Percentiles rank a stretch among this genome's conserved stretches.
Conservation (phyloP, 2,888 invertebrate species). For the Ypsolopha sequella region DNA sequence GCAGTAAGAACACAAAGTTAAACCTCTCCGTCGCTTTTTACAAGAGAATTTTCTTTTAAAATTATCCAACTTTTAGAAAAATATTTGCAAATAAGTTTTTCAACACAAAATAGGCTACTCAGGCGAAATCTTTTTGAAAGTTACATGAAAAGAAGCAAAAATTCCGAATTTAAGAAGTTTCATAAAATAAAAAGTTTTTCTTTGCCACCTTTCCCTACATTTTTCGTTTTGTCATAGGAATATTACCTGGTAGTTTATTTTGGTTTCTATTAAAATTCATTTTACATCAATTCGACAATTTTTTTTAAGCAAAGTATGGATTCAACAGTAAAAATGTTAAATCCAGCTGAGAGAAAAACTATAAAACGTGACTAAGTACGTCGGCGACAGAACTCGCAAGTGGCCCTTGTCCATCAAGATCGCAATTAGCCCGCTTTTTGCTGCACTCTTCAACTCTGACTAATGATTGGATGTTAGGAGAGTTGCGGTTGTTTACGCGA, state of each 20-base stretch:
- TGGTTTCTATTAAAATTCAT: background rate
- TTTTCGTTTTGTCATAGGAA: background rate
- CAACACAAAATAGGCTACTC: constrained; percentile 26
- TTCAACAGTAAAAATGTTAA: background rate
- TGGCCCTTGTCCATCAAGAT: constrained; percentile 62
- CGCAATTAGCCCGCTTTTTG: constrained; percentile 66
- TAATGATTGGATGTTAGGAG: constrained; percentile 52
- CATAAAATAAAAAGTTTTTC: constrained; percentile 20
- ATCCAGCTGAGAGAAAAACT: constrained; percentile 31
- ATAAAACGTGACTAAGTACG: constrained; percentile 64
- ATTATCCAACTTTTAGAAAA: constrained; percentile 46
- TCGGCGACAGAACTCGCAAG: constrained; percentile 47
- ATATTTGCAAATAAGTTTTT: constrained; percentile 40
- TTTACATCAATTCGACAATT: background rate
- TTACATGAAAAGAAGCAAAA: constrained; percentile 27
- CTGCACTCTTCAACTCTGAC: constrained; percentile 57
- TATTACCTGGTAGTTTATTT: background rate
- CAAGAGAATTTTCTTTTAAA: constrained; percentile 38
- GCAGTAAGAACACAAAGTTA: constrained; percentile 43
- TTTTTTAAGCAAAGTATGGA: background rate
- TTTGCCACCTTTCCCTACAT: background rate
- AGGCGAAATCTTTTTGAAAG: constrained; percentile 27
- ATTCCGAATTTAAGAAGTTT: constrained; percentile 16
- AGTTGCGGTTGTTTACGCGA: constrained; percentile 52
- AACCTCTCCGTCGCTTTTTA: constrained; percentile 23